Base-by-base conservation (phyloP, 2,888 invertebrate genomes). In the Arctia plantaginis region DNA sequence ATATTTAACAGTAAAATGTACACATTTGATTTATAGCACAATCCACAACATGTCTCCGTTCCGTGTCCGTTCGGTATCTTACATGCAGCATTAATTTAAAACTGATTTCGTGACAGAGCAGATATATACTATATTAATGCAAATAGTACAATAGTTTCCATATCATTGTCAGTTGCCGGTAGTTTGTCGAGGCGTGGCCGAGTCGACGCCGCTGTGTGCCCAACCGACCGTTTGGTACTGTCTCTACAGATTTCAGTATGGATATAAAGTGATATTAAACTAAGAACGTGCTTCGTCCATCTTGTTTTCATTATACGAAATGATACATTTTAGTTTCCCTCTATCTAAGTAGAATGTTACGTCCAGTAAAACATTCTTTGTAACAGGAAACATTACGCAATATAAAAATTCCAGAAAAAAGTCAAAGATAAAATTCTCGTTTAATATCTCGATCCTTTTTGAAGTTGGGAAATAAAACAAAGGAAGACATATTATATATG, bases 151-250 rank as follows among this genome's bases (percentile, higher is more conserved):
- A 90, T 90, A 88, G 88, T 88, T 89, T 89, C 83, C 88, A 90
- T 90, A 88, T 89, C 85, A 86, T 87, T 87, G 85, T 87, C 82
- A 79, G 84, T 76, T 84, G 86, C 84, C 78, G 80, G 85, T 87
- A 87, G 83, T 81, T 80, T 88, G 88, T 66, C 91, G 91, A 91
- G 89, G 92, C 92, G 90, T 90, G 90, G 86, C 89, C 85, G 82
- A 86, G 81, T 83, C 84, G 84, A 75, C 81, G 75, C 74, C 74
- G 84, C 82, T 83, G 84, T 84, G 89, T 88, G 90, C 80, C 85
- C 90, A 92, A 85, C 91, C 87, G 86, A 91, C 88, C 93, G 90
- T 91, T 82, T 77, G 71, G 78, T 82, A 83, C 87, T 88, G 88
- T 88, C 87, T 89, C 89, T 85, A 86, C 86, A 87, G 84, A 86